phyloP scores from a whole-genome alignment of 2,888 invertebrate species.

The Morpho helenor region DNA sequence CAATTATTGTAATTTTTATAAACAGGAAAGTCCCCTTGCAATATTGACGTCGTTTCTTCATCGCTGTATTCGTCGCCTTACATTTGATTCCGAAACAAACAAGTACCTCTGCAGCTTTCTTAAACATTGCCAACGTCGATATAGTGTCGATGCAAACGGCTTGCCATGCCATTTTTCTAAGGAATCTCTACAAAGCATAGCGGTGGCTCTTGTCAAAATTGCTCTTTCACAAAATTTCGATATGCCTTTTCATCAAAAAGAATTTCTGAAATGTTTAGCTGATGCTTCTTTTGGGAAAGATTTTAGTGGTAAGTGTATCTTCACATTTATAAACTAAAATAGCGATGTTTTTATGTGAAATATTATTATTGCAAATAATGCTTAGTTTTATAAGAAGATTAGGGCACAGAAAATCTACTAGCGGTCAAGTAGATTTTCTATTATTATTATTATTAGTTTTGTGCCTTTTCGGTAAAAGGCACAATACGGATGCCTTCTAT shows the following conservation, averaged over 20 bases:
- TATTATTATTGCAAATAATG: not conserved
- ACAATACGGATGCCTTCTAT: no score
- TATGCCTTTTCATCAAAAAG: constrained; percentile 81
- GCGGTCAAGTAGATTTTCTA: no score
- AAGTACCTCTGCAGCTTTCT: constrained; percentile 55
- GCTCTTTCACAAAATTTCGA: constrained; percentile 81
- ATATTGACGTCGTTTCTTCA: constrained; percentile 79
- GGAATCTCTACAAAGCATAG: constrained; percentile 75
- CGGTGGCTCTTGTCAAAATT: constrained; percentile 79
- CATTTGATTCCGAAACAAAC: constrained; percentile 64
- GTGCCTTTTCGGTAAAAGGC: no score
- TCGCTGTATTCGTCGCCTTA: constrained; percentile 65
- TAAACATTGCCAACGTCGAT: constrained; percentile 57
- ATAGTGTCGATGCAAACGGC: constrained; percentile 52
- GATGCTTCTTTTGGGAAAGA: constrained; percentile 78
- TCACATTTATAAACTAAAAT: not conserved
- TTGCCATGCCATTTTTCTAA: constrained; percentile 63
- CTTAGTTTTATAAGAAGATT: not conserved
- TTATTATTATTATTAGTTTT: no score
- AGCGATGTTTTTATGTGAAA: not conserved
- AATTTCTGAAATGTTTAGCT: constrained; percentile 80
- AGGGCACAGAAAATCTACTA: no score
- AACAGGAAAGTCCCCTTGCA: constrained; percentile 82
- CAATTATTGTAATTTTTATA: constrained; percentile 26
- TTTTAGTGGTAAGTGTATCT: constrained; percentile 55